These are phyloP conservation scores for Chloroclysta siterata DNA, from an alignment of 2,888 invertebrate genomes.

Conservation along the genomic window DNA sequence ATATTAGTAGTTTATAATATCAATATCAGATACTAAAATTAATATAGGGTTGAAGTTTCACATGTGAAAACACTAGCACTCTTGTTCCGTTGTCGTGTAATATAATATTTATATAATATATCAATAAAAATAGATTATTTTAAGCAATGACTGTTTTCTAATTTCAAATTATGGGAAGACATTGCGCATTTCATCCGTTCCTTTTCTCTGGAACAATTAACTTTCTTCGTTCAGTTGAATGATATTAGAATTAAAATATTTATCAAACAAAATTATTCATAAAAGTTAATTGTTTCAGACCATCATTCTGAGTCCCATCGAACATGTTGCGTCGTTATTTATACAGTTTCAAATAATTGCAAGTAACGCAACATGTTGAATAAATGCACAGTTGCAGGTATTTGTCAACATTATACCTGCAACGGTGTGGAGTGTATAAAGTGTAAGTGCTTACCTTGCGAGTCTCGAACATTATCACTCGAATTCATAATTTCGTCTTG, in stretches of 20 bases:
- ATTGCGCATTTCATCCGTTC: constrained; percentile 86
- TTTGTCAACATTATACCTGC: constrained; percentile 33
- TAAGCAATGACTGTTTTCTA: constrained; percentile 80
- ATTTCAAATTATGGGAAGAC: constrained; percentile 84
- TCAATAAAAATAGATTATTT: constrained; percentile 78
- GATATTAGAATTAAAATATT: neutral
- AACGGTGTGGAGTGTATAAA: constrained; percentile 42
- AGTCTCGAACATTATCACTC: constrained; percentile 94
- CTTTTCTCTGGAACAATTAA: constrained; percentile 77
- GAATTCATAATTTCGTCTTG: constrained; percentile 95
- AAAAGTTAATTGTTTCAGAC: constrained; percentile 72
- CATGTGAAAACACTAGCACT: constrained; percentile 86
- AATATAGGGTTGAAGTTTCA: constrained; percentile 81
- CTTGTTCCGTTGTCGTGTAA: constrained; percentile 78
- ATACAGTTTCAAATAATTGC: constrained; percentile 35
- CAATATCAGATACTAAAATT: constrained; percentile 75
- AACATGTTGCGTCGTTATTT: constrained; percentile 38
- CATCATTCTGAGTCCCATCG: constrained; percentile 70
- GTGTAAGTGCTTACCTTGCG: constrained; percentile 91
- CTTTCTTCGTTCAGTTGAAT: constrained; percentile 47
- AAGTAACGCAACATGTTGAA: constrained; percentile 67
- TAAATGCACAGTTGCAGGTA: constrained; percentile 45
- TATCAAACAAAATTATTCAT: neutral
- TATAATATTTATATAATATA: constrained; percentile 75
- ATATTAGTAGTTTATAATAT: constrained; percentile 80